Evolutionary conservation across 1,140 invertebrate genomes (phyloP).

Genomic region (Dendroctonus ponderosae): DNA sequence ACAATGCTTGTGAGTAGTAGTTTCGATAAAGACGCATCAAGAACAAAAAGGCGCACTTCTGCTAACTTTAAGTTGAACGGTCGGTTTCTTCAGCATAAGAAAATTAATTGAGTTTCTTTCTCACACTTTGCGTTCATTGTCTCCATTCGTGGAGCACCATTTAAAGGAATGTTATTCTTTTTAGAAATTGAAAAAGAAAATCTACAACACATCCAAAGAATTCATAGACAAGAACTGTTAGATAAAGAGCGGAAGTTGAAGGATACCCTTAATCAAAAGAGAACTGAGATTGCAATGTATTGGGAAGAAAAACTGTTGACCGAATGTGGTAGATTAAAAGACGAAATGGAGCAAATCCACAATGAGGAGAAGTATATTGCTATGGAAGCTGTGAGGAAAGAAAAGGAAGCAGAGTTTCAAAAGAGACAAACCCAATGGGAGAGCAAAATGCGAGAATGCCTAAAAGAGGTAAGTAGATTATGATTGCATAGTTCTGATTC

Average conservation of each 20-base stretch:
- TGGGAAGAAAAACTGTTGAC: conserved; percentile 57
- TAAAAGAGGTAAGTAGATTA: conserved; percentile 57
- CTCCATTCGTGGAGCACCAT: no score
- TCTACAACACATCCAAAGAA: conserved; percentile 49
- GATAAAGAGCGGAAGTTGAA: conserved; percentile 57
- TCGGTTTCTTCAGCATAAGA: no score
- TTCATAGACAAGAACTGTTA: conserved; percentile 52
- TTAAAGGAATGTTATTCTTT: no score
- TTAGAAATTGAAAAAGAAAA: conserved; percentile 55
- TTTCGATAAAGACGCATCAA: no score
- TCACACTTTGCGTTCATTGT: no score
- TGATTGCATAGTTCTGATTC: no score
- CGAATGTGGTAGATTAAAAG: conserved; percentile 55
- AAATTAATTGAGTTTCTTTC: no score
- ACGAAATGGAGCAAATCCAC: conserved; percentile 60
- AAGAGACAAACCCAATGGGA: conserved; percentile 57
- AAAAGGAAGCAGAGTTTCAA: conserved; percentile 55
- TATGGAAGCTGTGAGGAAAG: conserved; percentile 54
- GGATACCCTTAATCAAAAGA: conserved; percentile 57
- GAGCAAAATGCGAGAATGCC: conserved; percentile 54
- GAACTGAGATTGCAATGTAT: conserved; percentile 57
- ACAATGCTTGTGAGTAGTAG: no score
- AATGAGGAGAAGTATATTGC: conserved; percentile 60
- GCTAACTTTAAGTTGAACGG: no score
- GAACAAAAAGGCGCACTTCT: no score